Evolutionary conservation across 2,113 vertebrate species (phyloP).

Genomic region (Toxostoma redivivum): DNA sequence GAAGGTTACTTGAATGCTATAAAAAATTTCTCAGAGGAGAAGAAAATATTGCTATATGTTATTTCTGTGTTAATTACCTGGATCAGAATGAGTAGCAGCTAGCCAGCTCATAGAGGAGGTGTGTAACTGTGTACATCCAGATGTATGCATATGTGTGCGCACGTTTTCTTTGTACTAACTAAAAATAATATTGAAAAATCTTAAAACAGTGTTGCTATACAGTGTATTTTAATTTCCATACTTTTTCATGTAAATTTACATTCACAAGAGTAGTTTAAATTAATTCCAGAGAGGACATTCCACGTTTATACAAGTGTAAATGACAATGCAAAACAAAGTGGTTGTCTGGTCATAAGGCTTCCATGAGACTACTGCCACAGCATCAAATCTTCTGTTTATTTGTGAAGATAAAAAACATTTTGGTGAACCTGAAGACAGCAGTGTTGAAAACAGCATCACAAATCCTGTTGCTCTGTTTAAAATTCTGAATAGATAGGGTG

Average conservation of each 20-base stretch:
- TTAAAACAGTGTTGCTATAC: not conserved
- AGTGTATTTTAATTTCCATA: not conserved
- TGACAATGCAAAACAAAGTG: not conserved
- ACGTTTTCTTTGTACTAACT: not conserved
- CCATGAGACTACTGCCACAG: not conserved
- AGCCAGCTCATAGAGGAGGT: not conserved
- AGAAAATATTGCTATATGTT: not conserved
- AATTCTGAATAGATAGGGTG: not conserved
- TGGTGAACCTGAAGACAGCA: not conserved
- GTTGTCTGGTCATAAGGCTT: not conserved
- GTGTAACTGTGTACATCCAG: not conserved
- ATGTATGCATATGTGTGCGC: not conserved
- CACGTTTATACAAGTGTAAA: not conserved
- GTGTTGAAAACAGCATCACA: not conserved
- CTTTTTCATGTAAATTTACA: not conserved
- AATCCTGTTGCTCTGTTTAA: not conserved
- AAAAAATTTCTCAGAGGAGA: not conserved
- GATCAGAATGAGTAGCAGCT: not conserved
- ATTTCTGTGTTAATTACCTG: not conserved
- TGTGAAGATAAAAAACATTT: not conserved
- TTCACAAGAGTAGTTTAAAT: not conserved
- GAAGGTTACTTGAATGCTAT: not conserved
- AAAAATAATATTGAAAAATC: not conserved
- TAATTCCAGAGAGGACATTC: not conserved
- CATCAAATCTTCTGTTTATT: not conserved